phyloP scores from a whole-genome alignment of 2,113 vertebrate species.

The Chunga burmeisteri region DNA sequence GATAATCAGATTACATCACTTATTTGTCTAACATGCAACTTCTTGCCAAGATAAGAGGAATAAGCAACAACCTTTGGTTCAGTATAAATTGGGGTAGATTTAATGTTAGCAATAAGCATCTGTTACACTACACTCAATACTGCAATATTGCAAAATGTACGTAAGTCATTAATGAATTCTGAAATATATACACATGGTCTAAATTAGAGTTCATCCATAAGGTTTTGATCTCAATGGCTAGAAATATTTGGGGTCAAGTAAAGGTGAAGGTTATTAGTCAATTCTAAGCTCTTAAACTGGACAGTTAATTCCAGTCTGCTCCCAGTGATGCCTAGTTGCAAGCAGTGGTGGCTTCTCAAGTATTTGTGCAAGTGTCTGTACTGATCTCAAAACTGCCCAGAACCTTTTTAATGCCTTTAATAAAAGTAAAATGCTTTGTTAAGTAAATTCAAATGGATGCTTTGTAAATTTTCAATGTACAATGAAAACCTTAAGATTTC shows the following conservation, averaged over 20 bases:
- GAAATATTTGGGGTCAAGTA: background rate
- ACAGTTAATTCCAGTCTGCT: background rate
- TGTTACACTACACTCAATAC: background rate
- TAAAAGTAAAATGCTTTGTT: background rate
- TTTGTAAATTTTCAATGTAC: background rate
- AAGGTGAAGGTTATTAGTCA: slow-evolving; percentile 12
- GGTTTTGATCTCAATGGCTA: background rate
- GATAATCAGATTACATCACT: background rate
- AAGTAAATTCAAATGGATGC: background rate
- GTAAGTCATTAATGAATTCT: background rate
- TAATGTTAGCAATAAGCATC: background rate
- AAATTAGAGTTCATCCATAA: background rate
- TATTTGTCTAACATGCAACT: background rate
- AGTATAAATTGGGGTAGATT: background rate
- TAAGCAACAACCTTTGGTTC: background rate
- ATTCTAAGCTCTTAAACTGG: background rate
- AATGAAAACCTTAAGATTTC: background rate
- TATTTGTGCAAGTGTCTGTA: background rate
- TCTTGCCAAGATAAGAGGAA: background rate
- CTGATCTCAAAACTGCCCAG: background rate
- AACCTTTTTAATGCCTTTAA: background rate
- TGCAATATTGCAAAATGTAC: background rate
- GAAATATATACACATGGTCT: background rate
- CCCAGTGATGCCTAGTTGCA: background rate
- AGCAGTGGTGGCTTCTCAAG: background rate